Evolutionary conservation across 2,888 invertebrate species (phyloP).

Genomic region (Cephalotes varians): DNA sequence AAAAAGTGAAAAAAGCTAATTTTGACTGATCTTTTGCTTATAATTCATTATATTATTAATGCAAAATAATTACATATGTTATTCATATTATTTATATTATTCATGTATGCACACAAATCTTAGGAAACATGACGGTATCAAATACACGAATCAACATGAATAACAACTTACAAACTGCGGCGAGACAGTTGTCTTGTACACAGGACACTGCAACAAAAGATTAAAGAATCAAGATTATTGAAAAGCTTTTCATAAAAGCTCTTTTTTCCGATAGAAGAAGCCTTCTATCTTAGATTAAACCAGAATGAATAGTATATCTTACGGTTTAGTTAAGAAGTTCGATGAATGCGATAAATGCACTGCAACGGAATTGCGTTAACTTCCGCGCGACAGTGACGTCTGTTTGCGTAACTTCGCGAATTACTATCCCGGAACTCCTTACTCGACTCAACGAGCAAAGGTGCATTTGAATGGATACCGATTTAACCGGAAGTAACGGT

Average conservation of each 20-base stretch:
- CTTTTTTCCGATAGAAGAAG: not conserved
- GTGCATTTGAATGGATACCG: slow-evolving; percentile 24
- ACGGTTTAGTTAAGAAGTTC: slow-evolving; percentile 16
- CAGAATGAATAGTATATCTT: not conserved
- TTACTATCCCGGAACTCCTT: slow-evolving; percentile 29
- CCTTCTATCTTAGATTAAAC: slow-evolving; percentile 1
- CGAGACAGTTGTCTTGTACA: no score
- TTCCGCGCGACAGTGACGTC: slow-evolving; percentile 12
- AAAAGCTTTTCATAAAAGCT: not conserved
- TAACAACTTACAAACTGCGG: no score
- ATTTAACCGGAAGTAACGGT: slow-evolving; percentile 31
- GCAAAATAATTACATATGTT: no score
- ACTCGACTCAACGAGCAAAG: slow-evolving; percentile 32
- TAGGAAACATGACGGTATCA: no score
- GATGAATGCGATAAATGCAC: slow-evolving; percentile 26
- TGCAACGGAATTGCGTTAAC: slow-evolving; percentile 25
- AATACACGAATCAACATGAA: no score
- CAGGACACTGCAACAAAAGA: no score
- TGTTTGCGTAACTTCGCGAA: slow-evolving; percentile 40
- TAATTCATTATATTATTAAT: no score
- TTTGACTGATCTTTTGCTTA: no score
- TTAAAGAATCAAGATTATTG: not conserved
- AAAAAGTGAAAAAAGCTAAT: no score
- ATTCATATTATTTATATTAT: no score
- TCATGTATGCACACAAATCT: no score